These are phyloP conservation scores for Hyalella azteca DNA, from an alignment of 2,888 invertebrate genomes.

Conservation along the genomic window DNA sequence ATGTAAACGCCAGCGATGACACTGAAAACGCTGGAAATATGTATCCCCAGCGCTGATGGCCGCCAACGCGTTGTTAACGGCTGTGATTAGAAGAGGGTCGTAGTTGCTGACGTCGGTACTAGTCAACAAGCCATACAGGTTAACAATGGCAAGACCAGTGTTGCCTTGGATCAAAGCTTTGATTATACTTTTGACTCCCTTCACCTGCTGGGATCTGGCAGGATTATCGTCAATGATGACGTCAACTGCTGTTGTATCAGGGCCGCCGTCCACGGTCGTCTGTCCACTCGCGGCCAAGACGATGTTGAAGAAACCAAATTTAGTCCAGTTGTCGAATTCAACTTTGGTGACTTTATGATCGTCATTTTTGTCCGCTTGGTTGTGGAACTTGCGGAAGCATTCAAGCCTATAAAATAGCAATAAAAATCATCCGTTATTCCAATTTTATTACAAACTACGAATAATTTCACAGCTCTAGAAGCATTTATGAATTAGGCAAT, in stretches of 20 bases:
- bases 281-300: neutral
- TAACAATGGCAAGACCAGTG: neutral
- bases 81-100: neutral
- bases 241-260: neutral
- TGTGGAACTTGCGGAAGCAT: conserved; percentile 19
- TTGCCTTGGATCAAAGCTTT: neutral
- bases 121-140: neutral
- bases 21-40: neutral
- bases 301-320: conserved; percentile 13
- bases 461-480: too few species aligned
- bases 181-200: neutral
- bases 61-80: neutral
- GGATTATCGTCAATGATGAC: neutral
- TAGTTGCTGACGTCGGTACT: neutral
- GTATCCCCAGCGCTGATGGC: neutral
- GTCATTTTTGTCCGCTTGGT: neutral
- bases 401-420: neutral
- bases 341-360: neutral
- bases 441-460: too few species aligned
- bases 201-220: neutral
- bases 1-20: neutral
- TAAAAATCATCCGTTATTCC: neutral
- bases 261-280: neutral
- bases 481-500: too few species aligned
- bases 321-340: conserved; percentile 1